These are phyloP conservation scores for Ageneiosus marmoratus DNA, from an alignment of 2,113 vertebrate genomes.

Conservation along the genomic window DNA sequence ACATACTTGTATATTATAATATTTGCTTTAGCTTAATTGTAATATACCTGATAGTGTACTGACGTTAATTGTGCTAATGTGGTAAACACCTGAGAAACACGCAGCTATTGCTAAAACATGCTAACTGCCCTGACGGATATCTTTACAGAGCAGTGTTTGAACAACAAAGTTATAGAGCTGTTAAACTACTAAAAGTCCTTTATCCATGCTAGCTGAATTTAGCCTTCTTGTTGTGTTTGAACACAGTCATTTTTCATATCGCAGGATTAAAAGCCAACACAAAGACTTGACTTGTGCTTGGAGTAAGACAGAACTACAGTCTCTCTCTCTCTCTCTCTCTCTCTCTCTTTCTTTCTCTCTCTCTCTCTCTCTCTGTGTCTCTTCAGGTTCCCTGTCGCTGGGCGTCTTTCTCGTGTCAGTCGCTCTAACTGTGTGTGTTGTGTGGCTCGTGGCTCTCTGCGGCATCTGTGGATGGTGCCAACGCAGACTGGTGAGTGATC, in stretches of 20 bases:
- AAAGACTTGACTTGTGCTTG: too few species aligned
- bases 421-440: constrained; percentile 89
- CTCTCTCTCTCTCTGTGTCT: constrained; percentile 10
- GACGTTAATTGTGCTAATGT: background rate
- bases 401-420: constrained; percentile 93
- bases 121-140: background rate
- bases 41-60: background rate
- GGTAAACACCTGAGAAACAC: background rate
- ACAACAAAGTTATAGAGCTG: background rate
- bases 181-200: background rate
- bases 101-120: background rate
- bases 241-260: too few species aligned
- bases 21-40: background rate
- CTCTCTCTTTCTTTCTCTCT: constrained; percentile 12
- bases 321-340: constrained; percentile 20
- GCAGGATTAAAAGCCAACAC: too few species aligned
- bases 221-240: background rate
- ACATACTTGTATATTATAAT: background rate
- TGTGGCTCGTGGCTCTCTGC: constrained; percentile 91
- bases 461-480: constrained; percentile 99
- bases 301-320: background rate
- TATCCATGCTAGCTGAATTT: background rate
- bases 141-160: background rate
- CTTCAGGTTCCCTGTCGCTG: constrained; percentile 84
- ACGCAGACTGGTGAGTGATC: constrained; percentile 90